Evolutionary conservation across 2,113 vertebrate species (phyloP), one percentile per base, ranked within the genome.

Genomic region (Pristiophorus japonicus): DNA sequence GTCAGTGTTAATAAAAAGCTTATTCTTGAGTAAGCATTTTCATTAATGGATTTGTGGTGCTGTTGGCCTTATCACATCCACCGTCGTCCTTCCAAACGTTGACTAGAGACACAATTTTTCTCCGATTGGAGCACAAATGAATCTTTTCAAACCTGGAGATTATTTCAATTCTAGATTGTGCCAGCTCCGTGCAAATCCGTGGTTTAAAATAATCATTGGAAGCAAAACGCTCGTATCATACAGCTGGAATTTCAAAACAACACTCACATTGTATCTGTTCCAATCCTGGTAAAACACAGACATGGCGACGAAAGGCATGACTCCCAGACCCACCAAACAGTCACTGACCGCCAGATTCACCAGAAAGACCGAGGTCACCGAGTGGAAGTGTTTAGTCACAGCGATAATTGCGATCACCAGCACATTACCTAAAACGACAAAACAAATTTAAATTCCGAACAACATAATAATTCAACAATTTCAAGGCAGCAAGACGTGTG

Each of bases 321-420:
- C 98, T 0, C 98, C 98, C 0, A 97, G 95, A 45, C 98, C 98
- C 65, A 98, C 98, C 95, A 98, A 96, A 95, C 98, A 97, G 96
- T 98, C 98, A 91, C 98, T 98, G 96, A 98, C 78, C 78, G 98
- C 98, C 97, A 98, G 97, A 96, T 98, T 98, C 95, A 98, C 97
- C 96, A 98, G 97, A 73, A 98, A 97, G 96, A 98, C 97, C 0
- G 98, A 98, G 0, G 97, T 97, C 96, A 98, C 97, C 0, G 96
- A 97, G 96, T 98, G 98, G 97, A 98, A 97, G 2, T 97, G 97
- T 96, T 98, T 98, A 90, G 97, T 98, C 2, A 97, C 97, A 34
- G 97, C 97, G 96, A 98, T 98, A 88, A 98, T 97, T 75, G 97
- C 95, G 92, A 98, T 97, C 95, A 98, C 98, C 95, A 98, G 97